A percentile compares a stretch with the other conserved stretches of the same genome.
phyloP scores from a whole-genome alignment of 1,140 invertebrate genomes.

The Halictus rubicundus region DNA sequence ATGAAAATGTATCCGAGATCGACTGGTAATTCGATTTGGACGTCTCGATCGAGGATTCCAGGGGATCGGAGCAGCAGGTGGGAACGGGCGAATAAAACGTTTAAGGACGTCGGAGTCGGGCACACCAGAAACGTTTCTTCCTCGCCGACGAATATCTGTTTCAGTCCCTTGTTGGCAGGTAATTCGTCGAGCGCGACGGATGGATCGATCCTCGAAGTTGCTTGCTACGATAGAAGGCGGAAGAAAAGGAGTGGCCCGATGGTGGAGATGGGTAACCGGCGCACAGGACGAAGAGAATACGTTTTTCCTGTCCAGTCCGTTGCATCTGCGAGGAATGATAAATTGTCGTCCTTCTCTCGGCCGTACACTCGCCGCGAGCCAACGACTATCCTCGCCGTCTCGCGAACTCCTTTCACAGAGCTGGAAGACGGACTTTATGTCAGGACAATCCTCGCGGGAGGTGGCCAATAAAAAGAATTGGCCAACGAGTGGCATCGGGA shows the following conservation, averaged over 20 bases:
- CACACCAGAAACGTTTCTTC: constrained; percentile 20
- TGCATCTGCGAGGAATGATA: constrained; percentile 70
- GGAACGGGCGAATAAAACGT: constrained; percentile 1
- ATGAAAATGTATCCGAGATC: too few relatives aligned
- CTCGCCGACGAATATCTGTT: constrained; percentile 56
- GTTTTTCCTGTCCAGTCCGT: constrained; percentile 51
- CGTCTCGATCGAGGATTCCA: background rate
- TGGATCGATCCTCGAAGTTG: constrained; percentile 64
- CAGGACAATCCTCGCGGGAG: constrained; percentile 44
- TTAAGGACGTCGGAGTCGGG: constrained; percentile 20
- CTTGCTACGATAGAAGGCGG: constrained; percentile 54
- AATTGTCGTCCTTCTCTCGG: constrained; percentile 69
- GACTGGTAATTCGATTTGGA: too few relatives aligned
- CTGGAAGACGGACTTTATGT: constrained; percentile 50
- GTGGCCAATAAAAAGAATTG: constrained; percentile 40
- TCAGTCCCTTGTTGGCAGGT: constrained; percentile 70
- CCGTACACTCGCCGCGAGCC: constrained; percentile 32
- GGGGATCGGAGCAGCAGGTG: constrained; percentile 36
- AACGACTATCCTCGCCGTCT: constrained; percentile 62
- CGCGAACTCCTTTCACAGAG: constrained; percentile 49
- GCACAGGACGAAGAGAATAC: constrained; percentile 50
- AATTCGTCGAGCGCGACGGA: constrained; percentile 70
- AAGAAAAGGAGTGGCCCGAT: constrained; percentile 32
- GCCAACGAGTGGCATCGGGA: constrained; percentile 41
- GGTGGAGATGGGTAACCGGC: too few relatives aligned